Conservation (phyloP, 2,888 invertebrate species). For the Macrosiphum euphorbiae region DNA sequence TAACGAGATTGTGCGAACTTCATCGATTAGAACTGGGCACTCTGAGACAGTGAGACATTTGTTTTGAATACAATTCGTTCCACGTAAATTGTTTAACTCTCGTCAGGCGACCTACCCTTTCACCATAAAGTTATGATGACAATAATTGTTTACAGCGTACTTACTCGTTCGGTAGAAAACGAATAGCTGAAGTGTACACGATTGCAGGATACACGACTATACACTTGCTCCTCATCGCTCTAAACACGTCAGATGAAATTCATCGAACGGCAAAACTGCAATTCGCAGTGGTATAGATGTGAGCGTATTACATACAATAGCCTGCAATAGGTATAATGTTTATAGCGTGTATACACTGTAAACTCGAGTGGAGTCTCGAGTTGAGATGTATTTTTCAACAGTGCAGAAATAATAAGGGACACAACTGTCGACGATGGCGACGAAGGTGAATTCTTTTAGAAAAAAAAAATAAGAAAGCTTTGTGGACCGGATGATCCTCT, state of each 20-base stretch:
- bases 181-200: neutral
- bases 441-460: neutral
- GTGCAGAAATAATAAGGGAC: neutral
- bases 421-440: neutral
- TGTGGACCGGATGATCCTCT: neutral
- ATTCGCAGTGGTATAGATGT: neutral
- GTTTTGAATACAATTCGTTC: neutral
- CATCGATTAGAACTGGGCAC: neutral
- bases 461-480: neutral
- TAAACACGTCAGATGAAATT: neutral
- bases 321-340: neutral
- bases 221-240: neutral
- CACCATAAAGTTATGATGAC: neutral
- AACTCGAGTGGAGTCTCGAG: neutral
- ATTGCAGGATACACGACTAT: no score
- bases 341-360: neutral
- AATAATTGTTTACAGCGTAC: neutral
- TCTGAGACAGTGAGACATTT: neutral
- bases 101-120: neutral
- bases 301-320: neutral
- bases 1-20: neutral
- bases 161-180: neutral
- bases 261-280: neutral
- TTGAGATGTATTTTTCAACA: neutral
- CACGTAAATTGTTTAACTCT: neutral